Base-by-base conservation (phyloP, 2,797 vertebrate species). In the Muscicapa striata region DNA sequence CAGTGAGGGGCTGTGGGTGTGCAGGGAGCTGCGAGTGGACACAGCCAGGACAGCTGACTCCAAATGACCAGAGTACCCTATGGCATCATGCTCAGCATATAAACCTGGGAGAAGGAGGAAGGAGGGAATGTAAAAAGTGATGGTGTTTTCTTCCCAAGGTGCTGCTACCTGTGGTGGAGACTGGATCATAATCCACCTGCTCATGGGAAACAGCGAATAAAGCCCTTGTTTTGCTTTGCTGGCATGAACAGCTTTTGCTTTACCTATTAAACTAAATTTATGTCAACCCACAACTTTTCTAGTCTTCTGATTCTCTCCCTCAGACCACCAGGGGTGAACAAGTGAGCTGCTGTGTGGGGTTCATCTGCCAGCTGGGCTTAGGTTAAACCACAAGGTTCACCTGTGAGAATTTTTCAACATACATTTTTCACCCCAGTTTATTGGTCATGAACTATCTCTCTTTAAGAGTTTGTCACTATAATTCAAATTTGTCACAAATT, bases 1-100 rank as follows among this genome's bases (percentile, higher is more conserved):
- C 14, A 24, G 43, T 13, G 13, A 63, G 15, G 22, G 18, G 13
- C 15, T 12, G 6, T 9, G 21, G 6, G 13, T 23, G 26, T 0
- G 0, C 4, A 8, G 27, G 27, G 38, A 34, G 4, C 2, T 74
- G 13, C 0, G 5, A 51, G 29, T 0, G 0, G 22, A 27, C 9
- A 24, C 15, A 63, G 30, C 24, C 15, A 10, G 49, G 63, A 52
- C 26, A 63, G 38, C 8, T 52, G 45, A 29, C 26, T 49, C 26
- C 51, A 63, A 10, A 43, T 24, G 43, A 58, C 19, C 51, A 29
- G 41, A 69, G 34, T 8, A 24, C n/a, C 8, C 6, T 17, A 20
- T 13, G 15, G 21, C n/a, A 15, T 40, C 34, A 32, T 40, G 38
- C 8, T 52, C 38, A 75, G 63, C 22, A 8, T 24, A 21, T 36